Percentiles rank a stretch among this genome's conserved stretches.
Conservation (phyloP, 2,888 invertebrate species). For the Anthoptus insignis region DNA sequence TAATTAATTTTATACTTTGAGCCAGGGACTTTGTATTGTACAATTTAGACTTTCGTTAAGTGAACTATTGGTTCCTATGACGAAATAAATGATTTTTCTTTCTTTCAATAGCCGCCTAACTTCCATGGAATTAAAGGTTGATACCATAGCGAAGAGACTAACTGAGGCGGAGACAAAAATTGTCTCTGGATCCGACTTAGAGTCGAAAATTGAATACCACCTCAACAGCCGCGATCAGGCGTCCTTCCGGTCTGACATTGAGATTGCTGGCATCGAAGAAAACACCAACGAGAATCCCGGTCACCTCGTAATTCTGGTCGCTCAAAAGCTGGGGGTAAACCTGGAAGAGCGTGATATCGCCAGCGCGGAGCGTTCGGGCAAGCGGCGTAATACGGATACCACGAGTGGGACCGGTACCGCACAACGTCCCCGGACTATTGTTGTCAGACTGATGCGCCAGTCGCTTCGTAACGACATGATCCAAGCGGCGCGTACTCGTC, state of each 20-base stretch:
- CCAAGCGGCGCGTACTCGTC: constrained; percentile 7
- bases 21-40: too few species aligned
- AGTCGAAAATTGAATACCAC: neutral
- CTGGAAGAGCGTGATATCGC: neutral
- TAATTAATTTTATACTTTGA: too few species aligned
- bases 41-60: too few species aligned
- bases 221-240: neutral
- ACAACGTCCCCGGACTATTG: neutral
- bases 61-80: too few species aligned
- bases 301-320: neutral
- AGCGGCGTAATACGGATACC: neutral
- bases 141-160: neutral
- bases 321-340: neutral
- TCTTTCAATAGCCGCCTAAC: neutral
- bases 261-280: neutral
- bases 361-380: neutral
- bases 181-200: neutral
- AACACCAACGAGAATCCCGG: neutral
- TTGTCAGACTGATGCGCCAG: neutral
- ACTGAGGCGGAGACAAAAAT: neutral
- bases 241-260: neutral
- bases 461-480: neutral
- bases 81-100: too few species aligned
- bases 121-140: neutral
- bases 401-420: neutral